These are phyloP conservation scores for Drosophila paulistorum DNA, from an alignment of 1,140 invertebrate species.

Conservation along the genomic window DNA sequence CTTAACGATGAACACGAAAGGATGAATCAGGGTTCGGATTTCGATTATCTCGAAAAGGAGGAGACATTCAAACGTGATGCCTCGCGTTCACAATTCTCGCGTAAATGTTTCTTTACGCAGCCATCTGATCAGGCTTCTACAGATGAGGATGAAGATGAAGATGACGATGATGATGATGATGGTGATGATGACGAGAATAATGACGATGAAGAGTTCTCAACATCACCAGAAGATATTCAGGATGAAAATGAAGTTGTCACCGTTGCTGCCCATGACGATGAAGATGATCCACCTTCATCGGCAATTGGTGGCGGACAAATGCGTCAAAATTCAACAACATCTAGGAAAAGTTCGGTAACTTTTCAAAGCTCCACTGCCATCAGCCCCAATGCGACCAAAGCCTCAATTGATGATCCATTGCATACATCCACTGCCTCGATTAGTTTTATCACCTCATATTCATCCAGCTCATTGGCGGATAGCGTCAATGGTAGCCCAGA, in stretches of 20 bases:
- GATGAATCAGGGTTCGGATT: slow-evolving; percentile 17
- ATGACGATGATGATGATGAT: slow-evolving; percentile 25
- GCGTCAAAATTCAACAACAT: slow-evolving; percentile 56
- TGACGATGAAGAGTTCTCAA: slow-evolving; percentile 4
- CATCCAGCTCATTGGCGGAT: slow-evolving; percentile 41
- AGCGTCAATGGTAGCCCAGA: slow-evolving; percentile 19
- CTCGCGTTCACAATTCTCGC: slow-evolving; percentile 76
- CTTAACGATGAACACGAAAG: slow-evolving; percentile 25
- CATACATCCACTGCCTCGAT: slow-evolving; percentile 66
- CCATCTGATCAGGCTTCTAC: slow-evolving; percentile 14
- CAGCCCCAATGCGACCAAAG: slow-evolving; percentile 1
- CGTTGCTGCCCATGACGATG: neutral
- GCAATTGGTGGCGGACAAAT: slow-evolving; percentile 27
- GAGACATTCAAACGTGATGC: slow-evolving; percentile 72
- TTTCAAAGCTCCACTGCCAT: slow-evolving; percentile 46
- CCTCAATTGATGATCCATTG: slow-evolving; percentile 24
- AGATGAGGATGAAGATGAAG: slow-evolving; percentile 11
- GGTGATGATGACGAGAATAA: neutral
- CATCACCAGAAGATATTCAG: slow-evolving; percentile 3
- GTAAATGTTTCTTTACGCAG: slow-evolving; percentile 75
- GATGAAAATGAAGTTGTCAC: neutral
- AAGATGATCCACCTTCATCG: neutral
- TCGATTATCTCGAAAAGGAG: slow-evolving; percentile 29
- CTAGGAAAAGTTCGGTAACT: slow-evolving; percentile 68
- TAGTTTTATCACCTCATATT: slow-evolving; percentile 70